These are phyloP conservation scores for Temnothorax curvispinosus DNA, from an alignment of 1,140 invertebrate genomes.

Conservation along the genomic window DNA sequence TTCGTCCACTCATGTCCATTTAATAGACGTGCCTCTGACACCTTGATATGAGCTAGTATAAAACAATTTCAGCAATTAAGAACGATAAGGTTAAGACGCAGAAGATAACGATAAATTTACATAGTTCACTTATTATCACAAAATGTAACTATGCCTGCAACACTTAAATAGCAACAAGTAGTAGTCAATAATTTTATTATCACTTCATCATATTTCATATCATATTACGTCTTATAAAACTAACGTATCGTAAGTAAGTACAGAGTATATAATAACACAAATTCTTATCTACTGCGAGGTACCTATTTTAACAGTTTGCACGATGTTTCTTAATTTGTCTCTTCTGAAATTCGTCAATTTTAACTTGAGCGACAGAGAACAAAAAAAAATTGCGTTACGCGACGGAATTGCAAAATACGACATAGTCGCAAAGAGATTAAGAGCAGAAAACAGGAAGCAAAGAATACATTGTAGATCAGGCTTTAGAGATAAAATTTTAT, in stretches of 20 bases:
- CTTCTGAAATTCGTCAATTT: too few relatives aligned
- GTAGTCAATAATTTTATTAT: neutral
- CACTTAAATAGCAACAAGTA: neutral
- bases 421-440: too few relatives aligned
- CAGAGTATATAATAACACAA: neutral
- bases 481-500: too few relatives aligned
- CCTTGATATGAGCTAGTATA: neutral
- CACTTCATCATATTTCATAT: neutral
- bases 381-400: too few relatives aligned
- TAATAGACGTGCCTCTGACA: neutral
- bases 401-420: too few relatives aligned
- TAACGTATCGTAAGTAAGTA: neutral
- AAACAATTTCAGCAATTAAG: neutral
- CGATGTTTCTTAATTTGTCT: too few relatives aligned
- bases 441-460: too few relatives aligned
- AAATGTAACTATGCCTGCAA: neutral
- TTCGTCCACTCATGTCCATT: neutral
- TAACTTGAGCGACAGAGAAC: too few relatives aligned
- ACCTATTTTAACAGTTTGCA: neutral
- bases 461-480: too few relatives aligned
- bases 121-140: neutral
- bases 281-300: neutral
- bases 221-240: neutral
- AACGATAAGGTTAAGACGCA: neutral
- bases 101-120: neutral